A percentile compares a stretch with the other conserved stretches of the same genome.
phyloP scores from a whole-genome alignment of 2,113 vertebrate genomes.

The Myotis yumanensis region DNA sequence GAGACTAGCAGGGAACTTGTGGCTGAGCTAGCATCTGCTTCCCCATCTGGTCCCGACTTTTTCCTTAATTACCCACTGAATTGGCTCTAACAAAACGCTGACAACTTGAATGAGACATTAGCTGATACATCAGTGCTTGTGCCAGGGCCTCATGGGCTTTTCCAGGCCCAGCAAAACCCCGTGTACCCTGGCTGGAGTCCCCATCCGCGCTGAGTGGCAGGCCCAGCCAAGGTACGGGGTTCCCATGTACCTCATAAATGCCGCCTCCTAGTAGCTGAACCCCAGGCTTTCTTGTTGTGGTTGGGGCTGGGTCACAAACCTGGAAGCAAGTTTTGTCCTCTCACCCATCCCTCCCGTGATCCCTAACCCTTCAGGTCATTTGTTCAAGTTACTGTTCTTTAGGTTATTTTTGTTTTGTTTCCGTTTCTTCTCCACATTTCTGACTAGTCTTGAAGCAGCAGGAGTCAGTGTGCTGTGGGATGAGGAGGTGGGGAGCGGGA shows the following conservation, averaged over 20 bases:
- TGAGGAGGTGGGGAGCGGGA: neutral
- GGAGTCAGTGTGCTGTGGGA: neutral
- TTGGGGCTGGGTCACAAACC: neutral
- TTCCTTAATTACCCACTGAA: constrained; percentile 79
- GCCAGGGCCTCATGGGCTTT: constrained; percentile 59
- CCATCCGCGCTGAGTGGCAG: neutral
- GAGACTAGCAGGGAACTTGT: neutral
- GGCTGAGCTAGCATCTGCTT: constrained; percentile 73
- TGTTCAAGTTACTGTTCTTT: neutral
- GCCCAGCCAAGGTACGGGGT: neutral
- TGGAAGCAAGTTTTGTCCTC: neutral
- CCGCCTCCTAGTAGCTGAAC: neutral
- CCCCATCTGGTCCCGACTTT: constrained; percentile 78
- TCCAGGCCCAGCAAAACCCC: neutral
- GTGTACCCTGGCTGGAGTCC: neutral
- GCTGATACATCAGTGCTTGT: constrained; percentile 54
- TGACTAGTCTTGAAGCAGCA: neutral
- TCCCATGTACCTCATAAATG: neutral
- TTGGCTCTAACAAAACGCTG: constrained; percentile 78
- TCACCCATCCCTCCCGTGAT: no score
- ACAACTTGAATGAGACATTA: constrained; percentile 81
- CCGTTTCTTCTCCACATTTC: neutral
- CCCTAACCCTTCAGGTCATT: neutral
- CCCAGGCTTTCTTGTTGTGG: neutral
- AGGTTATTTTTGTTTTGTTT: neutral